Evolutionary conservation across 2,888 invertebrate genomes (phyloP).

Genomic region (Cabera pusaria): DNA sequence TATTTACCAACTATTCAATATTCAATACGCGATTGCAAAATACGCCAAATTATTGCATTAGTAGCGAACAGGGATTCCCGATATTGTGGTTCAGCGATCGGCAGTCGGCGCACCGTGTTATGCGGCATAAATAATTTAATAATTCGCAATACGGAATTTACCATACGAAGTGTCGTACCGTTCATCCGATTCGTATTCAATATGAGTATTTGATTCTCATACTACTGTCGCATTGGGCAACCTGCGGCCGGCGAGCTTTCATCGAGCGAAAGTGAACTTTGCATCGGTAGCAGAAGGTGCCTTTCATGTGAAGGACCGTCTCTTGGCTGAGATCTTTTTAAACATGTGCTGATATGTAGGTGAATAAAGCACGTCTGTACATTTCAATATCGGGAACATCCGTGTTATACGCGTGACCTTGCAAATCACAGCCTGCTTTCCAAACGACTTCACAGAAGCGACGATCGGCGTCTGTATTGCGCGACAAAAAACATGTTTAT

Average conservation of each 20-base stretch:
- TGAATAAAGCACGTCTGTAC: slow-evolving; percentile 83
- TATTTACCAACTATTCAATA: slow-evolving; percentile 81
- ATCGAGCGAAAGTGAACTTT: slow-evolving; percentile 61
- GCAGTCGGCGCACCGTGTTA: slow-evolving; percentile 70
- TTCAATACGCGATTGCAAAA: slow-evolving; percentile 83
- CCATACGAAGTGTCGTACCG: slow-evolving; percentile 80
- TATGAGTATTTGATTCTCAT: slow-evolving; percentile 83
- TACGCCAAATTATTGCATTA: slow-evolving; percentile 84
- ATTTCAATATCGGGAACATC: slow-evolving; percentile 84
- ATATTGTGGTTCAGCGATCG: slow-evolving; percentile 82
- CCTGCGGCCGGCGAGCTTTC: slow-evolving; percentile 56
- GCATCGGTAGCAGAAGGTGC: slow-evolving; percentile 55
- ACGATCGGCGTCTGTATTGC: slow-evolving; percentile 72
- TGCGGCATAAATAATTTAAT: slow-evolving; percentile 83
- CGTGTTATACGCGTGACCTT: slow-evolving; percentile 84
- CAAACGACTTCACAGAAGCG: slow-evolving; percentile 81
- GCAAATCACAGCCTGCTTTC: slow-evolving; percentile 84
- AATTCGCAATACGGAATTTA: slow-evolving; percentile 83
- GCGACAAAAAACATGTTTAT: slow-evolving; percentile 64
- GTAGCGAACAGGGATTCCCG: slow-evolving; percentile 81
- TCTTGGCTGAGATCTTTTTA: slow-evolving; percentile 71
- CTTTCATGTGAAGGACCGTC: slow-evolving; percentile 42
- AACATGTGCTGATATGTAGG: slow-evolving; percentile 80
- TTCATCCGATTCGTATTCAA: slow-evolving; percentile 80
- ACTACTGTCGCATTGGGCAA: slow-evolving; percentile 79